These are phyloP conservation scores for Incurvaria masculella DNA, from an alignment of 2,888 invertebrate genomes.

Conservation along the genomic window DNA sequence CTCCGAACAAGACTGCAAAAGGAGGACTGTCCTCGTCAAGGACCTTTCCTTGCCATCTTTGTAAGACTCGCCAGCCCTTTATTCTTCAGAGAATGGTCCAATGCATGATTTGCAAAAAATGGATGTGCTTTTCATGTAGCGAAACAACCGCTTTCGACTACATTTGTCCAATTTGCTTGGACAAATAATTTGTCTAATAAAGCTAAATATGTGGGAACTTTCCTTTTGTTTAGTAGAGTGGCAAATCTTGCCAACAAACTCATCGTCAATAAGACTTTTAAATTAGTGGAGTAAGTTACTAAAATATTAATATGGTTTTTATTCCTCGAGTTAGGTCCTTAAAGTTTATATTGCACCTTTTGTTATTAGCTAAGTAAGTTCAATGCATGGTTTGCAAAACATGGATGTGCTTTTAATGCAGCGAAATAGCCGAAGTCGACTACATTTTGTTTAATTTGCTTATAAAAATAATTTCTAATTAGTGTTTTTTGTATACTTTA, in stretches of 20 bases:
- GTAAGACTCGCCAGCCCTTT: neutral
- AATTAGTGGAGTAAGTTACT: too few relatives aligned
- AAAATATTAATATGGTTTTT: too few relatives aligned
- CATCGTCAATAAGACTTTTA: too few relatives aligned
- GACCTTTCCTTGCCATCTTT: neutral
- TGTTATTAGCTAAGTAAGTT: too few relatives aligned
- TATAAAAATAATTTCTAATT: conserved; percentile 1
- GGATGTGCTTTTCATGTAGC: conserved; percentile 3
- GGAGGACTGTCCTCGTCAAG: neutral
- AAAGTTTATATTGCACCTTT: too few relatives aligned
- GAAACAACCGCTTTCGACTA: neutral
- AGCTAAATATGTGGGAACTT: too few relatives aligned
- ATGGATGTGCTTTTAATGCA: conserved; percentile 2
- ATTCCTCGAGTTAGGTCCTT: too few relatives aligned
- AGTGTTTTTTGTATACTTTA: too few relatives aligned
- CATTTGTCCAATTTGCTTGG: neutral
- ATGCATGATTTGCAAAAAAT: conserved; percentile 1
- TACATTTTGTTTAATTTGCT: neutral
- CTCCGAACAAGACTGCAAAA: neutral
- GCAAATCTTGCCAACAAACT: too few relatives aligned
- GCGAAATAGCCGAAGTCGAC: neutral
- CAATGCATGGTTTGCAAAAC: neutral
- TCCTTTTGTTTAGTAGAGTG: too few relatives aligned
- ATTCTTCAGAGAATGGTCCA: neutral
- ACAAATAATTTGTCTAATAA: conserved; percentile 1